These are phyloP conservation scores for Sebastes minor DNA, from an alignment of 2,797 vertebrate species.

Conservation along the genomic window DNA sequence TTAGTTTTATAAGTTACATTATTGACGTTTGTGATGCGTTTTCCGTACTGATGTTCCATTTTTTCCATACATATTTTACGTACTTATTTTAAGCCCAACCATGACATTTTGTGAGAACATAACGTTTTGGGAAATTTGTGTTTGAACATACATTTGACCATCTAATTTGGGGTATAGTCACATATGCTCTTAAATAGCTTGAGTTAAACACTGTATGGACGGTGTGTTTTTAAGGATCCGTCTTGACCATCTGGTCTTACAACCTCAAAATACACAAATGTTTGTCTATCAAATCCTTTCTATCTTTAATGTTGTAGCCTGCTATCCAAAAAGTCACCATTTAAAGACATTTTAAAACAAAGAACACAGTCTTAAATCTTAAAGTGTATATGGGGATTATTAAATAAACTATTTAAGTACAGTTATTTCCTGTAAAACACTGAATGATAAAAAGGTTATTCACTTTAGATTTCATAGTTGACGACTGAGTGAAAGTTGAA, in stretches of 20 bases:
- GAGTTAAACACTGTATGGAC: neutral
- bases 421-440: slow-evolving; percentile 26
- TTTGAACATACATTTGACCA: slow-evolving; percentile 56
- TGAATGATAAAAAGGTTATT: slow-evolving; percentile 43
- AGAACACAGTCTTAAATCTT: neutral
- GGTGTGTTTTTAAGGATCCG: neutral
- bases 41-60: too few relatives aligned
- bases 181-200: slow-evolving; percentile 28
- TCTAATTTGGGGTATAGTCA: slow-evolving; percentile 30
- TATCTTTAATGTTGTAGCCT: neutral
- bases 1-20: too few relatives aligned
- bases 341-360: neutral
- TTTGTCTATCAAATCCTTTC: neutral
- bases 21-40: too few relatives aligned
- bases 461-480: slow-evolving; percentile 54
- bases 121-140: slow-evolving; percentile 26
- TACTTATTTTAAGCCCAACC: too few relatives aligned
- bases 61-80: too few relatives aligned
- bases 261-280: neutral
- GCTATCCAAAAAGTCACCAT: neutral
- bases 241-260: neutral
- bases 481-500: slow-evolving; percentile 71
- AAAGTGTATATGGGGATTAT: neutral
- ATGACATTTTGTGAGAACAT: too few relatives aligned
- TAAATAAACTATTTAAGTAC: neutral